Base-by-base conservation (phyloP, 1,140 invertebrate genomes). In the Listronotus bonariensis region DNA sequence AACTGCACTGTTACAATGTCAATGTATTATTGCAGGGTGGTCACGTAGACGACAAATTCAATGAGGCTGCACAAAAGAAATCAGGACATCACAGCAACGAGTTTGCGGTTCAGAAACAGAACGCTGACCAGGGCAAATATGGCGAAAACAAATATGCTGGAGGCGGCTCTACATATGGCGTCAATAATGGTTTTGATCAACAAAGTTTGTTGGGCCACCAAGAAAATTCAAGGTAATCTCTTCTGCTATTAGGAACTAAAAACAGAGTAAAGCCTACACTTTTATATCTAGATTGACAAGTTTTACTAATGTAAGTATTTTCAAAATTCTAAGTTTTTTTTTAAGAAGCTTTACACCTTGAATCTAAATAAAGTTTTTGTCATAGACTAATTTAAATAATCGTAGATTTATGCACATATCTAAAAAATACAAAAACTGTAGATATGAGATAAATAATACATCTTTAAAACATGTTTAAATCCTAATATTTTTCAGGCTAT, bases 201-300 rank as follows among this genome's bases (percentile, higher is more conserved):
- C 83, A 84, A 38, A 82, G 83, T 2, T 73, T 85, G 5, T 78
- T 84, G 58, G 84, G 83, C 6, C 83, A 84, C 53, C 83, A 85
- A 67, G 83, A 85, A 65, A 59, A 65, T 36, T 34, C 54, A 9
- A 53, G 31, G 60, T 63, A 26, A n/a, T n/a, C n/a, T n/a, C n/a
- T n/a, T n/a, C n/a, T n/a, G n/a, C n/a, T n/a, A n/a, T n/a, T n/a
- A n/a, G n/a, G n/a, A n/a, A n/a, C n/a, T n/a, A n/a, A n/a, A n/a
- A n/a, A n/a, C n/a, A n/a, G n/a, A n/a, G n/a, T n/a, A n/a, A n/a
- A n/a, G n/a, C n/a, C n/a, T n/a, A n/a, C n/a, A n/a, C n/a, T n/a
- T n/a, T n/a, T n/a, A n/a, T n/a, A n/a, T n/a, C n/a, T n/a, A n/a
- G n/a, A n/a, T n/a, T n/a, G n/a, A n/a, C n/a, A n/a, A n/a, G n/a